Percentiles rank a stretch among this genome's conserved stretches.
Evolutionary conservation across 2,797 vertebrate species (phyloP).

Genomic region (Threskiornis aethiopicus): DNA sequence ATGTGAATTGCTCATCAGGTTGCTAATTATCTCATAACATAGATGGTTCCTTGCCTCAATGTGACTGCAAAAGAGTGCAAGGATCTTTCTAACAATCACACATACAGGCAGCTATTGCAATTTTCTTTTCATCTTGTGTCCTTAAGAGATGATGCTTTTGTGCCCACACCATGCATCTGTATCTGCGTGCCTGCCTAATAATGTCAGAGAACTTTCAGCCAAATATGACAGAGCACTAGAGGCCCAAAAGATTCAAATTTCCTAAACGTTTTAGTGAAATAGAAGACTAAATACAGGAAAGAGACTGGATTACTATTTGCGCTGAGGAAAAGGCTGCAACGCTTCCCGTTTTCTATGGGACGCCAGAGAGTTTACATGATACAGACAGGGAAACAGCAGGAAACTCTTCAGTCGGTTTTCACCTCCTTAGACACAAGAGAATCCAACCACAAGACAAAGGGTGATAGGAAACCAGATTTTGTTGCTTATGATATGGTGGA

Average conservation of each 20-base stretch:
- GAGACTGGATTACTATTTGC: background rate
- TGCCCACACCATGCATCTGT: background rate
- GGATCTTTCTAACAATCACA: background rate
- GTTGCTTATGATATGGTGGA: background rate
- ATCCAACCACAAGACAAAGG: background rate
- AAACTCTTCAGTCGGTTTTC: background rate
- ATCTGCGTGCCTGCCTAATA: background rate
- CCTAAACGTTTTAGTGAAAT: background rate
- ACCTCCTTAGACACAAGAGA: background rate
- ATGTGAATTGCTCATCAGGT: background rate
- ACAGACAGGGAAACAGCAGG: background rate
- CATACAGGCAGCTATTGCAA: background rate
- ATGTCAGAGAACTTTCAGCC: background rate
- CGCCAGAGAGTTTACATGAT: background rate
- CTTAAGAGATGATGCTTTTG: background rate
- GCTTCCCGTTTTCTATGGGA: background rate
- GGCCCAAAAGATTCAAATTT: background rate
- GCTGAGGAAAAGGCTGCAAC: background rate
- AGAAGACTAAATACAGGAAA: background rate
- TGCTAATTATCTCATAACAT: slow-evolving; percentile 8
- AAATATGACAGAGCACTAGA: background rate
- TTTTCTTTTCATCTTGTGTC: background rate
- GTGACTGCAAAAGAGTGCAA: background rate
- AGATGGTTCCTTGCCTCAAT: background rate
- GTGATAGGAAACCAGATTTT: background rate